Conservation (phyloP, 2,113 vertebrate species). For the Neoarius graeffei region DNA sequence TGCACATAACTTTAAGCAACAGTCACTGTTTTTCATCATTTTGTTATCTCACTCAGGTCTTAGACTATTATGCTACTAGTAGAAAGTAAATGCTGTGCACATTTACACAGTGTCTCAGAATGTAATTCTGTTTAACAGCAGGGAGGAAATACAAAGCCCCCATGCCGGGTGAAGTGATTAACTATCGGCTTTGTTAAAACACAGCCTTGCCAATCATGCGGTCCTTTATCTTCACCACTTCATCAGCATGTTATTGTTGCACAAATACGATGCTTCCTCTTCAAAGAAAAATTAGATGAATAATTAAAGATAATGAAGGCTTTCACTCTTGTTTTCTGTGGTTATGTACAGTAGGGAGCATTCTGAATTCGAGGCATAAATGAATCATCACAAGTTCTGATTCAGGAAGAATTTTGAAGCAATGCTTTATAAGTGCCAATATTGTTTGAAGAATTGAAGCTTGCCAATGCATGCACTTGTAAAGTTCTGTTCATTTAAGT, state of each 20-base stretch:
- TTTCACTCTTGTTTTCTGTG: slow-evolving; percentile 37
- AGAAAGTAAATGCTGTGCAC: background rate
- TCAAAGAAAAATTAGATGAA: slow-evolving; percentile 62
- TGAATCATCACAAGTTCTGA: background rate
- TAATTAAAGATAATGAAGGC: slow-evolving; percentile 68
- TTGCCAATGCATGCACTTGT: background rate
- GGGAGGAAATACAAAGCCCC: slow-evolving; percentile 57
- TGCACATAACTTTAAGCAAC: too few species aligned
- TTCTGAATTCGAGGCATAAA: slow-evolving; percentile 18
- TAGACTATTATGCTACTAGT: background rate
- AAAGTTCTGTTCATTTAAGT: background rate
- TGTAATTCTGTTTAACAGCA: slow-evolving; percentile 67
- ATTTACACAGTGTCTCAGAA: slow-evolving; percentile 58
- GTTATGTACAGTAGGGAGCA: background rate
- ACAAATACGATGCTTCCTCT: slow-evolving; percentile 63
- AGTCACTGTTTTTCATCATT: too few species aligned
- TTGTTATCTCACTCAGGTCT: background rate
- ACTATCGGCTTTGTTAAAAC: slow-evolving; percentile 65
- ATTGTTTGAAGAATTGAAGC: background rate
- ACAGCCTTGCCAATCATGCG: slow-evolving; percentile 68
- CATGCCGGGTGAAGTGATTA: slow-evolving; percentile 64
- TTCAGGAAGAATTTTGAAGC: background rate
- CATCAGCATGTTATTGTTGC: slow-evolving; percentile 70
- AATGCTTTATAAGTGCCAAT: background rate
- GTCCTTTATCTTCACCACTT: slow-evolving; percentile 61